These are phyloP conservation scores for Diploscapter pachys DNA, from an alignment of 1,140 invertebrate species.

Conservation along the genomic window DNA sequence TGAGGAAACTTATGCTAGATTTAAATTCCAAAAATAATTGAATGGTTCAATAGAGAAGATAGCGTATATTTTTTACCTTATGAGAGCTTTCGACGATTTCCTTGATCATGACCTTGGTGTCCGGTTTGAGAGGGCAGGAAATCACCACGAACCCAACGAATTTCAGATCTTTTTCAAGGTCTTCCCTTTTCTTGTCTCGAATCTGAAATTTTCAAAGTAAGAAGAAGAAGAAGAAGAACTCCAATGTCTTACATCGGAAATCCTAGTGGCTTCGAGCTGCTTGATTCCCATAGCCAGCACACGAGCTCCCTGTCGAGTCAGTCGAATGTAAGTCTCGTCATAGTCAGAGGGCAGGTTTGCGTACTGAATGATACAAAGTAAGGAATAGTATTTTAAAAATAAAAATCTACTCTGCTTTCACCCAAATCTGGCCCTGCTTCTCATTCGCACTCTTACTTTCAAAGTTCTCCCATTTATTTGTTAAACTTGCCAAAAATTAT, in stretches of 20 bases:
- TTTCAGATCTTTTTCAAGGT: constrained; percentile 78
- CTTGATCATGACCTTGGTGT: constrained; percentile 78
- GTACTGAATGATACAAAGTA: constrained; percentile 64
- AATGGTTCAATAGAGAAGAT: too few species aligned
- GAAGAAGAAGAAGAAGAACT: too few species aligned
- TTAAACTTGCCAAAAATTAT: too few species aligned
- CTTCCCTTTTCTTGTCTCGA: constrained; percentile 76
- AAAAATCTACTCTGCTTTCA: too few species aligned
- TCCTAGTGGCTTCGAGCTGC: constrained; percentile 56
- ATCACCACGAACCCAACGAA: constrained; percentile 98
- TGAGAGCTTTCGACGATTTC: constrained; percentile 58
- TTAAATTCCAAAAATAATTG: background rate
- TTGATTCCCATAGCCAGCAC: constrained; percentile 81
- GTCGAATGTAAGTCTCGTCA: constrained; percentile 78
- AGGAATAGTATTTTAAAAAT: too few species aligned
- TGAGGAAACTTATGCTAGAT: too few species aligned
- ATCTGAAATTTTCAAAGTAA: constrained; percentile 61
- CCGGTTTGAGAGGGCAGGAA: constrained; percentile 91
- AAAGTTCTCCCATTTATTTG: too few species aligned
- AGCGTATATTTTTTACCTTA: constrained; percentile 15
- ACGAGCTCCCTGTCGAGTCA: constrained; percentile 85
- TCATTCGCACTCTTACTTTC: too few species aligned
- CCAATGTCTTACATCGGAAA: background rate
- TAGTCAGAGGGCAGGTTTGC: constrained; percentile 69
- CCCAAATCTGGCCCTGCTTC: too few species aligned